Base-by-base conservation (phyloP, 2,797 vertebrate genomes). In the Decapterus maruadsi region DNA sequence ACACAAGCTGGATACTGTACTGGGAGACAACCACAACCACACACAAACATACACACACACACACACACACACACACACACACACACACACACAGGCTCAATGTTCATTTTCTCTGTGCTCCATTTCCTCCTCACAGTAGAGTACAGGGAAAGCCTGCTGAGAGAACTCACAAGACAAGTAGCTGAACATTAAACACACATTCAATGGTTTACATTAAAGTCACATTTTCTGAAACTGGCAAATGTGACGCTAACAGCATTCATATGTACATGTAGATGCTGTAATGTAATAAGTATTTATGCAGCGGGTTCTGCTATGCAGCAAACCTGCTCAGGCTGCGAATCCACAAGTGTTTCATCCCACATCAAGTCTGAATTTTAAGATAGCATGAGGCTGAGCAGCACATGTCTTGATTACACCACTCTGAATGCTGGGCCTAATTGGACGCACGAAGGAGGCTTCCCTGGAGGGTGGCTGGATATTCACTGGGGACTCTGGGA, bases 401-500 rank as follows among this genome's bases (percentile, higher is more conserved):
- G 80, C 48, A 16, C 31, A 77, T 31, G 83, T 78, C 83, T 83
- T 87, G 81, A 91, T 90, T 92, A 83, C 63, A 53, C 68, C 22
- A 16, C 57, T 78, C 73, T 76, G 72, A 77, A 85, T 85, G 80
- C 45, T 69, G 53, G 57, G 53, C 54, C 81, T 93, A 90, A 92
- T 91, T 90, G 83, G 87, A 75, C 46, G 38, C 84, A 86, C 54
- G 66, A 71, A 92, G 77, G 78, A 84, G 83, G 78, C 69, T 79
- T 79, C 88, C 85, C 84, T 55, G 72, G 85, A 87, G 81, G 81
- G 90, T 70, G 68, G 77, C 78, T 84, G 82, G 74, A 72, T 88
- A 70, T 82, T 63, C 84, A 10, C 86, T 67, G 61, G 90, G 89
- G 88, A 93, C 89, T 89, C 86, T 81, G 79, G 75, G 81, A 92